Evolutionary conservation across 1,140 invertebrate species (phyloP).

Genomic region (Chymomyza costata): DNA sequence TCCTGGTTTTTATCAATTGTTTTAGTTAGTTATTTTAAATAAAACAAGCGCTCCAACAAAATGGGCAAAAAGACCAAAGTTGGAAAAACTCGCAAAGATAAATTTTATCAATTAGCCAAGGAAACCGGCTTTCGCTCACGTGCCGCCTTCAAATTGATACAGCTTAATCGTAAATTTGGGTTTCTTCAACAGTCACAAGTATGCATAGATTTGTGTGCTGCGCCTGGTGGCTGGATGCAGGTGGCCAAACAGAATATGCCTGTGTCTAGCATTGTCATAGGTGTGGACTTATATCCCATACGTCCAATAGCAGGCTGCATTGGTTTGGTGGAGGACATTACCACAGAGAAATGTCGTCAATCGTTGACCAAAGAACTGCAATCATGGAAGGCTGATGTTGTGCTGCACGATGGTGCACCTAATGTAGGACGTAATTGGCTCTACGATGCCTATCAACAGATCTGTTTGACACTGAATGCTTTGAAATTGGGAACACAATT

Average conservation of each 20-base stretch:
- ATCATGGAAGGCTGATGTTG: slow-evolving; percentile 97
- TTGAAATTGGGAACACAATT: slow-evolving; percentile 95
- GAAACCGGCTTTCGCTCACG: slow-evolving; percentile 98
- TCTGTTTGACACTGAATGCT: slow-evolving; percentile 91
- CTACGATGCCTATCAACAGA: slow-evolving; percentile 97
- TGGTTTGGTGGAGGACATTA: slow-evolving; percentile 95
- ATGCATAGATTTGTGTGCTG: slow-evolving; percentile 98
- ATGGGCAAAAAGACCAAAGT: slow-evolving; percentile 99
- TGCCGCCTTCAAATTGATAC: slow-evolving; percentile 99
- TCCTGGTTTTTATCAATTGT: slow-evolving; percentile 22
- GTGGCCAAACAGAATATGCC: slow-evolving; percentile 99
- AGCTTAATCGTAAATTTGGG: slow-evolving; percentile 97
- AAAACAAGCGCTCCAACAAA: slow-evolving; percentile 67
- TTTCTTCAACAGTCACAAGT: slow-evolving; percentile 97
- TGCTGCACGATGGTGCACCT: slow-evolving; percentile 98
- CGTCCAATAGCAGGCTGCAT: slow-evolving; percentile 94
- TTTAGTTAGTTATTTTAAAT: slow-evolving; percentile 4
- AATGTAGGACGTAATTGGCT: slow-evolving; percentile 99
- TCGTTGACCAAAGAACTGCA: slow-evolving; percentile 90
- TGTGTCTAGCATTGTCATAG: slow-evolving; percentile 94
- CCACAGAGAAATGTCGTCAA: slow-evolving; percentile 91
- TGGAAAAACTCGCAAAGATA: slow-evolving; percentile 98
- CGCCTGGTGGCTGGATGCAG: slow-evolving; percentile 99
- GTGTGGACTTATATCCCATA: slow-evolving; percentile 97
- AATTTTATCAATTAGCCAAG: slow-evolving; percentile 98